Evolutionary conservation across 2,888 invertebrate genomes (phyloP).

Genomic region (Prosopocoilus inquinatus): DNA sequence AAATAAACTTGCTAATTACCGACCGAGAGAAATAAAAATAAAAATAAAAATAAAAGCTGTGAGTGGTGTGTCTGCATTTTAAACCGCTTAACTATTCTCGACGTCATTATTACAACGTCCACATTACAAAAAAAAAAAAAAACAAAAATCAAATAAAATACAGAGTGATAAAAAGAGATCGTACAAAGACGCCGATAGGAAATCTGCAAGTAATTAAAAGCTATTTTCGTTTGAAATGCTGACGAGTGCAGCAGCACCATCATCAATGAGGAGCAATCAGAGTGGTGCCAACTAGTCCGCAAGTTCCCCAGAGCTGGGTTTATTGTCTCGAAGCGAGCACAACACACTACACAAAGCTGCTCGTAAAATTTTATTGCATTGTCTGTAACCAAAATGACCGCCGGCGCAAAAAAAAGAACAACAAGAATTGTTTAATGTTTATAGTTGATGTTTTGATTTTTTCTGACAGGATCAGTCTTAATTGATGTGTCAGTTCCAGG

Average conservation of each 20-base stretch:
- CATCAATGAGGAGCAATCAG: constrained; percentile 25
- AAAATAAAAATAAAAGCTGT: background rate
- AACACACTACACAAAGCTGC: constrained; percentile 31
- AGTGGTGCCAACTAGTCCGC: constrained; percentile 12
- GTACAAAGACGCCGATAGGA: constrained; percentile 6
- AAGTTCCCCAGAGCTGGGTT: constrained; percentile 21
- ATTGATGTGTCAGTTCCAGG: constrained; percentile 47
- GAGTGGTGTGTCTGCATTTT: too few relatives aligned
- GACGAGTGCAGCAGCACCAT: too few relatives aligned
- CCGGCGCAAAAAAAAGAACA: constrained; percentile 36
- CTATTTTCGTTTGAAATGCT: constrained; percentile 16
- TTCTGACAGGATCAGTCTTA: constrained; percentile 43
- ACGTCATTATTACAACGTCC: background rate
- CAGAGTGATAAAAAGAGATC: background rate
- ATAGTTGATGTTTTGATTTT: constrained; percentile 46
- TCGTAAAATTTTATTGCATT: constrained; percentile 46
- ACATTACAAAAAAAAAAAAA: too few relatives aligned
- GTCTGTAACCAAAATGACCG: constrained; percentile 44
- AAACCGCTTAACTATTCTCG: background rate
- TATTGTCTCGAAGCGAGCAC: constrained; percentile 28
- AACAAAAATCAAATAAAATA: background rate
- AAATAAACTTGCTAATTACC: constrained; percentile 1
- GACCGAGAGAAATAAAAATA: too few relatives aligned
- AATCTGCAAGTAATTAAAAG: constrained; percentile 20
- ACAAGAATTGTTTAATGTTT: constrained; percentile 42